A percentile compares a stretch with the other conserved stretches of the same genome.
Evolutionary conservation across 2,113 vertebrate genomes (phyloP).

Genomic region (Nothoprocta perdicaria): DNA sequence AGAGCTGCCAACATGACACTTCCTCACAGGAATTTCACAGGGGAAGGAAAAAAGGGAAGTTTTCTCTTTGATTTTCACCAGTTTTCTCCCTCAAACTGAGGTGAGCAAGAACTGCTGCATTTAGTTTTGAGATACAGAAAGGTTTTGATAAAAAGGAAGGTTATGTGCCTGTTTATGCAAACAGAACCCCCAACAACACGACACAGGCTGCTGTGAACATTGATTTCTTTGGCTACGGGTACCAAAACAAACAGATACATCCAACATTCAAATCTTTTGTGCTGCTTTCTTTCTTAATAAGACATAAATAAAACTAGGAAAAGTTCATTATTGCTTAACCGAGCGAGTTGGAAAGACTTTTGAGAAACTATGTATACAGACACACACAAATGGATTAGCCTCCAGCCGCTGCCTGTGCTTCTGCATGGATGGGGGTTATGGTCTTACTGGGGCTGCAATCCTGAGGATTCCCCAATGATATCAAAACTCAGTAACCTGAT

Average conservation of each 20-base stretch:
- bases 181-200: background rate
- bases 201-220: background rate
- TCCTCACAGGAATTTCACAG: background rate
- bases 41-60: background rate
- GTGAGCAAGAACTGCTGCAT: background rate
- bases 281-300: background rate
- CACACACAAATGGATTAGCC: background rate
- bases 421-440: background rate
- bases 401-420: background rate
- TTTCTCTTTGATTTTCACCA: background rate
- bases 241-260: background rate
- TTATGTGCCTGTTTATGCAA: background rate
- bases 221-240: background rate
- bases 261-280: constrained; percentile 6
- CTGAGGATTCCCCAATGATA: background rate
- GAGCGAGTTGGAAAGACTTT: background rate
- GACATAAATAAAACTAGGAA: constrained; percentile 25
- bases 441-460: accelerated
- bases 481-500: background rate
- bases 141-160: too few relatives aligned
- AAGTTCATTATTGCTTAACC: background rate
- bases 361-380: background rate
- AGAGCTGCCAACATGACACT: background rate
- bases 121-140: background rate
- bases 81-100: background rate